phyloP scores from a whole-genome alignment of 2,888 invertebrate genomes.

The Eupsilia transversa region DNA sequence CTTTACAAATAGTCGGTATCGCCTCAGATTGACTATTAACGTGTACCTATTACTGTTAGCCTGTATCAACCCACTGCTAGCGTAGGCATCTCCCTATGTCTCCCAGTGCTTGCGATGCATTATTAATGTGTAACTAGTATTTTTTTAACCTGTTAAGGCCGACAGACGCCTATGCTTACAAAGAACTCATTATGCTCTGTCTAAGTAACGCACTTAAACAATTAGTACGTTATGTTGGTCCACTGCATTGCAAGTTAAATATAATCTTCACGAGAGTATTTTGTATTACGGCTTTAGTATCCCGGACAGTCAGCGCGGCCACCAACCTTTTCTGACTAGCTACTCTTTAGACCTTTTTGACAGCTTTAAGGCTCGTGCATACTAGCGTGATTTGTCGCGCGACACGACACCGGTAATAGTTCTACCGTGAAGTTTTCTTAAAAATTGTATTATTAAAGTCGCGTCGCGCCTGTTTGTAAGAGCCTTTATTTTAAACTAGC shows the following conservation, averaged over 20 bases:
- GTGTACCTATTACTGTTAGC: too few relatives aligned
- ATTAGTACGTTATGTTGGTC: conserved; percentile 28
- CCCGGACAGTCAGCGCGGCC: background rate
- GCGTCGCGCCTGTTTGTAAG: too few relatives aligned
- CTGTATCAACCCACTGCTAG: too few relatives aligned
- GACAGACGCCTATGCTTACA: background rate
- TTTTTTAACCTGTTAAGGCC: background rate
- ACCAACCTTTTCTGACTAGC: background rate
- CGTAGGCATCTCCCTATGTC: too few relatives aligned
- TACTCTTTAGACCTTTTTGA: background rate
- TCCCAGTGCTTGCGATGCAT: too few relatives aligned
- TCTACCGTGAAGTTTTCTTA: too few relatives aligned
- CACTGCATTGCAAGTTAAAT: conserved; percentile 9
- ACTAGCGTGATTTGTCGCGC: too few relatives aligned
- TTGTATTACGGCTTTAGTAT: background rate
- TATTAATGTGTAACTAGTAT: background rate
- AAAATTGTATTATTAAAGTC: too few relatives aligned
- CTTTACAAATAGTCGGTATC: background rate
- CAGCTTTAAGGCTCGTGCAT: too few relatives aligned
- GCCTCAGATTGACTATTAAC: background rate
- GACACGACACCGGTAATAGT: too few relatives aligned
- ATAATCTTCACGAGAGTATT: background rate
- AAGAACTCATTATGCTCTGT: conserved; percentile 15
- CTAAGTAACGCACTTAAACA: conserved; percentile 25
- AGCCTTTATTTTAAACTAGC: too few relatives aligned